Evolutionary conservation across 2,797 vertebrate genomes (phyloP).

Genomic region (Threskiornis aethiopicus): DNA sequence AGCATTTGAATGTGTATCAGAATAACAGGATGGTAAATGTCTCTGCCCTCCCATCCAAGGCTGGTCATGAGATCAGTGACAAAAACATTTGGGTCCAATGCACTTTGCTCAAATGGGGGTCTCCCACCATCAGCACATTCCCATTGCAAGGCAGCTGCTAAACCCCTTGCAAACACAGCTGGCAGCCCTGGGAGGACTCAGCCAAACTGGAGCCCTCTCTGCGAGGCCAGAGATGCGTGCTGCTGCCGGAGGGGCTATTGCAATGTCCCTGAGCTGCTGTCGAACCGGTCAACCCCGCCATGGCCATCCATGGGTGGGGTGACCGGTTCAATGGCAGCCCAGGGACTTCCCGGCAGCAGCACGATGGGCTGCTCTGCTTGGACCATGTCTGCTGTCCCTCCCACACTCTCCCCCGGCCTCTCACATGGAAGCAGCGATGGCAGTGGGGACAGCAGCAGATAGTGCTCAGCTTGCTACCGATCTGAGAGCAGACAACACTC

Average conservation of each 20-base stretch:
- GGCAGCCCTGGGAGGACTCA: not conserved
- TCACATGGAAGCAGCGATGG: not conserved
- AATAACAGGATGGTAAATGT: not conserved
- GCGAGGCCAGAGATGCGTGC: not conserved
- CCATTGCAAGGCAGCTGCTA: not conserved
- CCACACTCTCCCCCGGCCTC: not conserved
- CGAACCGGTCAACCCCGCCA: rapidly evolving
- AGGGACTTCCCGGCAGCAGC: rapidly evolving
- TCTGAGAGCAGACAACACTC: not conserved
- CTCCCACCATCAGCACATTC: not conserved
- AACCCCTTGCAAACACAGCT: not conserved
- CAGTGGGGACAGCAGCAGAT: not conserved
- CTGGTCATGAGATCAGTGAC: not conserved
- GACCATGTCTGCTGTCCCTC: not conserved
- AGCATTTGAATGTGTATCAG: not conserved
- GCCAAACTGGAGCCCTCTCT: not conserved
- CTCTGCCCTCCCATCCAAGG: not conserved
- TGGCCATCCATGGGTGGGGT: rapidly evolving
- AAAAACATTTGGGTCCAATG: not conserved
- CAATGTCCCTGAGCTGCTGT: rapidly evolving
- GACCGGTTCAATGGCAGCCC: rapidly evolving
- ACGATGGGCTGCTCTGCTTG: not conserved
- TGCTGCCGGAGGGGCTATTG: not conserved
- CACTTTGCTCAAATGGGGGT: rapidly evolving
- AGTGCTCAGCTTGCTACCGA: rapidly evolving